Evolutionary conservation across 1,140 invertebrate genomes (phyloP), one percentile per base, ranked within the genome.

Genomic region (Pygmarrhopalites habei): DNA sequence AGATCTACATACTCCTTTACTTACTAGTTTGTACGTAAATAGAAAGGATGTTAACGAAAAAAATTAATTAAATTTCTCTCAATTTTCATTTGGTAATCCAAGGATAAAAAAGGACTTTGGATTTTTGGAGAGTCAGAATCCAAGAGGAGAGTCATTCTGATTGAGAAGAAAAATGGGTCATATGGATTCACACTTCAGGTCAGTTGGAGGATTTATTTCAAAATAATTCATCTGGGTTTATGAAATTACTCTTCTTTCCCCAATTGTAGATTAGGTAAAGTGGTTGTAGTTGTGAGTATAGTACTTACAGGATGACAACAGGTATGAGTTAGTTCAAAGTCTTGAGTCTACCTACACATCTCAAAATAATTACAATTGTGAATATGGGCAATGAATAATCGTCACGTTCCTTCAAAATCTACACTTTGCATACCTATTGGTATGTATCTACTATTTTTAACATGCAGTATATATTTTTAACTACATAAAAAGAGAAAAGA

Each of bases 121-220:
- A 70, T 70, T n/a, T 70, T 70, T 39, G 68, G 68, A 15, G 68
- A 70, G 52, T 60, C 65, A 2, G 68, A 67, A 49, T 70, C 68
- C 12, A 70, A 70, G 47, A 82, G 92, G 26, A 89, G 92, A 2
- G 95, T 95, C 12, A 92, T 96, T 58, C 74, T 77, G 29, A 85
- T 95, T 1, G 88, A 92, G 74, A 92, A 92, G 77, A 86, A 87
- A 72, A 88, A 89, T 77, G 87, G 88, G n/a, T 88, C 88, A 14
- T 96, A 90, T 75, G 92, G 92, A 3, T 96, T 95, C 75, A 95
- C 92, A 0, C 78, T 96, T 55, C 85, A 87, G 80, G 85, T 86
- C 76, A 64, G n/a, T 44, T 23, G 2, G 4, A 55, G 29, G 7
- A 12, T 7, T 49, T 49, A 15, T 21, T 49, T 21, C 12, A 49